phyloP scores from a whole-genome alignment of 2,113 vertebrate species.

The Anseranas semipalmata region DNA sequence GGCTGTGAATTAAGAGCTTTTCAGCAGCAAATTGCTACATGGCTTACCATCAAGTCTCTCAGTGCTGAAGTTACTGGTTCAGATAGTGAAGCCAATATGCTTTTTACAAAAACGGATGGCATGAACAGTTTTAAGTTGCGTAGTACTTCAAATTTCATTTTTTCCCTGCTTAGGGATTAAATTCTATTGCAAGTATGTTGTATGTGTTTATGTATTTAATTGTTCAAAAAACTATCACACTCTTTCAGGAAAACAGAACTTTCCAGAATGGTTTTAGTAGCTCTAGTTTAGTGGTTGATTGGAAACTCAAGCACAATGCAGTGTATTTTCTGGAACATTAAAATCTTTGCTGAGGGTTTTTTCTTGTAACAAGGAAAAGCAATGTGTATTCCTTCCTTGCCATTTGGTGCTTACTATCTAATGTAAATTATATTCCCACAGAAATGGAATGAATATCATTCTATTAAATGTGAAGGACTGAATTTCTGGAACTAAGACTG shows the following conservation, averaged over 20 bases:
- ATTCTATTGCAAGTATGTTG: background rate
- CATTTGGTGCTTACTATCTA: constrained; percentile 11
- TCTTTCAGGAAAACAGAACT: background rate
- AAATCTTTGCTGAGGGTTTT: background rate
- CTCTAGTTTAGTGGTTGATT: background rate
- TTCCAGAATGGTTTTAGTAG: background rate
- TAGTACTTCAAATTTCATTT: background rate
- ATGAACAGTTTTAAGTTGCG: background rate
- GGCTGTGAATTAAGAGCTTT: background rate
- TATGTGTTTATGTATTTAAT: background rate
- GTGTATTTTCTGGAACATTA: constrained; percentile 6
- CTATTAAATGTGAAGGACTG: background rate
- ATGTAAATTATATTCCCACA: background rate
- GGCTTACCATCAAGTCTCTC: background rate
- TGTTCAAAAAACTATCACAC: background rate
- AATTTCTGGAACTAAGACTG: background rate
- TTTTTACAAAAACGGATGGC: background rate
- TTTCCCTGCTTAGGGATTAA: background rate
- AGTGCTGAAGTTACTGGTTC: background rate
- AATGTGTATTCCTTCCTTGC: background rate
- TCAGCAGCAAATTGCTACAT: background rate
- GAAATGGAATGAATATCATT: background rate
- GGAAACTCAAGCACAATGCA: background rate
- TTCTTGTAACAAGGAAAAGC: background rate
- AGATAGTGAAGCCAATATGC: background rate